A percentile compares a stretch with the other conserved stretches of the same genome.
Evolutionary conservation across 2,797 vertebrate genomes (phyloP).

Genomic region (Pogoniulus pusillus): DNA sequence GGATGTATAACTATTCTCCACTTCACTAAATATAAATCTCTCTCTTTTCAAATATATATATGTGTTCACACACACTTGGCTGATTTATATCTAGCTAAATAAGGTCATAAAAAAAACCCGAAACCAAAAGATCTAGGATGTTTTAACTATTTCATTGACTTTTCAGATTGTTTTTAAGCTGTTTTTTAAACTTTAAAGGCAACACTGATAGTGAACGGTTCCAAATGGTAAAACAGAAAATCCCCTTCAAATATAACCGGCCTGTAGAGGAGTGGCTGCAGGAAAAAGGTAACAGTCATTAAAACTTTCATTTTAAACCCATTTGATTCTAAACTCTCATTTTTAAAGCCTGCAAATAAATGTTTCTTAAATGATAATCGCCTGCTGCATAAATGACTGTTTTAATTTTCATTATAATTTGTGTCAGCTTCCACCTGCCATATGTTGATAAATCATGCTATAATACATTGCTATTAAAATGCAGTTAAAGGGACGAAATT

Average conservation of each 20-base stretch:
- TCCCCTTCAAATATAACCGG: conserved; percentile 98
- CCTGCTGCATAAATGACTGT: conserved; percentile 84
- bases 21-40: conserved; percentile 58
- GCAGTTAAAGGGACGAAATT: conserved; percentile 95
- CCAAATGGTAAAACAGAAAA: conserved; percentile 99
- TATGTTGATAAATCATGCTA: conserved; percentile 84
- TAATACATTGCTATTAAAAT: conserved; percentile 87
- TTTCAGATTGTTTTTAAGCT: conserved; percentile 91
- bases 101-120: conserved; percentile 68
- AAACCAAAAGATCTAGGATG: conserved; percentile 76
- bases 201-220: conserved; percentile 98
- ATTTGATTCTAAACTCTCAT: conserved; percentile 83
- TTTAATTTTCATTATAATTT: conserved; percentile 87
- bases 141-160: conserved; percentile 82
- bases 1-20: conserved; percentile 62
- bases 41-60: conserved; percentile 31
- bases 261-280: conserved; percentile 98
- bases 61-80: neutral
- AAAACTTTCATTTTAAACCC: conserved; percentile 83
- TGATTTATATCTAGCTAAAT: conserved; percentile 72
- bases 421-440: conserved; percentile 82
- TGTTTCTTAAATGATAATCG: conserved; percentile 84
- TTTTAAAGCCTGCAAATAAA: conserved; percentile 85
- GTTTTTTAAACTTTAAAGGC: conserved; percentile 98
- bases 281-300: conserved; percentile 95